Evolutionary conservation across 2,888 invertebrate species (phyloP).

Genomic region (Rhorus exstirpatorius): DNA sequence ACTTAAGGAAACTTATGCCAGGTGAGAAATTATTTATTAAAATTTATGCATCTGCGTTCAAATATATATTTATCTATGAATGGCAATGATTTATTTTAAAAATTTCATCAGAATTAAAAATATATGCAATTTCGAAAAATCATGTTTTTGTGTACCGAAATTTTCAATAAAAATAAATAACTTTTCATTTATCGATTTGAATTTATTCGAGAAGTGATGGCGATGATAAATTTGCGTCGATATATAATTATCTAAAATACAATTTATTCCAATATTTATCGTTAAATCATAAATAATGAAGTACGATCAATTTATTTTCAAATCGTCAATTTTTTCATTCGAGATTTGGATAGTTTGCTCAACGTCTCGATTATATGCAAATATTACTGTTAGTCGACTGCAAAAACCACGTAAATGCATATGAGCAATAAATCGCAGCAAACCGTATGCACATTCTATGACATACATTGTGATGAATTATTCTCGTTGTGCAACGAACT

Average conservation of each 20-base stretch:
- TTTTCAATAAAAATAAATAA: too few species aligned
- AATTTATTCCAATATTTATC: too few species aligned
- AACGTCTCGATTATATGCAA: background rate
- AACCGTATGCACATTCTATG: constrained; percentile 10
- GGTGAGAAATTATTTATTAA: constrained; percentile 86
- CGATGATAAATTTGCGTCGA: too few species aligned
- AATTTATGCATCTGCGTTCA: background rate
- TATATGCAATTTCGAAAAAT: background rate
- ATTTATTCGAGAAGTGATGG: too few species aligned
- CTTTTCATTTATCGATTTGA: too few species aligned
- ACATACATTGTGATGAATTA: constrained; percentile 31
- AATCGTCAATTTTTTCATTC: background rate
- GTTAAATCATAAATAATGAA: too few species aligned
- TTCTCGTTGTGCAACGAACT: constrained; percentile 44
- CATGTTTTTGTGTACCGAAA: too few species aligned
- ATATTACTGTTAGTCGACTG: background rate
- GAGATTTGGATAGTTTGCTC: background rate
- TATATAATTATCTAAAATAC: too few species aligned
- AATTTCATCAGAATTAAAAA: background rate
- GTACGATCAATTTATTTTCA: background rate
- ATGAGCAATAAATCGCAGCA: background rate
- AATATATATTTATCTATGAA: background rate
- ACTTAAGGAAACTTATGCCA: constrained; percentile 87
- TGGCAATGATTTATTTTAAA: background rate
- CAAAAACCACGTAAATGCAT: constrained; percentile 13